A percentile compares a stretch with the other conserved stretches of the same genome.
These are phyloP conservation scores for Tinamus major DNA, from an alignment of 2,797 vertebrate genomes.

Conservation along the genomic window DNA sequence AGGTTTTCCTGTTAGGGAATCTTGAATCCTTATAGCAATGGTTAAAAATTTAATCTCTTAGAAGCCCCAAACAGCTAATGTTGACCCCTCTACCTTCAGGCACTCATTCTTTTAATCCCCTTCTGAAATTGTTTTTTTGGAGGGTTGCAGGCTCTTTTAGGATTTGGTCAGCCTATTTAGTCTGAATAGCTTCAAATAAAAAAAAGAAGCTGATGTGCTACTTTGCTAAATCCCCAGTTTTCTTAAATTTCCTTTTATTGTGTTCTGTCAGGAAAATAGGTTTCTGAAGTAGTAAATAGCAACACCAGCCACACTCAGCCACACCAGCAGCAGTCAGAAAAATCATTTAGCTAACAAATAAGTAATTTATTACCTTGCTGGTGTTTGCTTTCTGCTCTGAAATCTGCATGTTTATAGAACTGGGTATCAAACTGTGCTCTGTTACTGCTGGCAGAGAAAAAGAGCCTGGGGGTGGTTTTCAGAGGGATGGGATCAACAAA, in stretches of 20 bases:
- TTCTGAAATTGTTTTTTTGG: constrained; percentile 29
- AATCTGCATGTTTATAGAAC: not conserved
- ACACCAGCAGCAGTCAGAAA: not conserved
- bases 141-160: not conserved
- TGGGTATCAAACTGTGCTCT: not conserved
- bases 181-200: constrained; percentile 20
- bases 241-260: not conserved
- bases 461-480: not conserved
- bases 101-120: not conserved
- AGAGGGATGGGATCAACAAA: not conserved
- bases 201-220: not conserved
- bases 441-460: not conserved
- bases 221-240: not conserved
- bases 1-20: not conserved
- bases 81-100: not conserved
- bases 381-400: constrained; percentile 8
- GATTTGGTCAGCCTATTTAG: not conserved
- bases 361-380: constrained; percentile 3
- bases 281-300: not conserved
- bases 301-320: not conserved
- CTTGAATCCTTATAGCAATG: not conserved
- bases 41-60: not conserved
- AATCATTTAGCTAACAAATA: not conserved
- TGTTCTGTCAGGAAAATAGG: not conserved
- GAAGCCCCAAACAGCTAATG: not conserved